Conservation (phyloP, 2,797 vertebrate species). For the Coregonus sp. region DNA sequence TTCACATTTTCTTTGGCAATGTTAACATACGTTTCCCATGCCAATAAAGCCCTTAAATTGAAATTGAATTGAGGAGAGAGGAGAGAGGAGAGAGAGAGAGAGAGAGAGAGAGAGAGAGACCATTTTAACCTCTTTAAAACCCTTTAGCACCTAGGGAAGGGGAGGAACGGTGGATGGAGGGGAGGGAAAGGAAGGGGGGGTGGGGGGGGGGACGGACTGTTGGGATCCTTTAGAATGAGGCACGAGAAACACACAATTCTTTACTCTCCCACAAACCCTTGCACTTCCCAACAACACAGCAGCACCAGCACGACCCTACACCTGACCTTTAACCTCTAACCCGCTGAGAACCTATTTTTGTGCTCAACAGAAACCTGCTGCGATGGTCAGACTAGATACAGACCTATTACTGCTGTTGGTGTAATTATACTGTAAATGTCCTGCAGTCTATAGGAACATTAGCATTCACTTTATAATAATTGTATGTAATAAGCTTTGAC, state of each 20-base stretch:
- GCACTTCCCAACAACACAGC: conserved; percentile 1
- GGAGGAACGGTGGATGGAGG: not conserved
- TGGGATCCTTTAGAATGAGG: conserved; percentile 95
- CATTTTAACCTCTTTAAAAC: conserved; percentile 75
- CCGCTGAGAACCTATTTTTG: too few relatives aligned
- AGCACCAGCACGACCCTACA: not conserved
- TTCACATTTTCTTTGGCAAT: too few relatives aligned
- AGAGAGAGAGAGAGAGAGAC: conserved; percentile 51
- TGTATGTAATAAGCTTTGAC: not conserved
- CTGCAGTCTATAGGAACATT: too few relatives aligned
- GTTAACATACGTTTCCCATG: too few relatives aligned
- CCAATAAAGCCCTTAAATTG: too few relatives aligned
- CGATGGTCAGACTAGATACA: not conserved
- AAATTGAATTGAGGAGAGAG: not conserved
- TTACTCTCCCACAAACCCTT: conserved; percentile 69
- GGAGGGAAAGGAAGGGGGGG: not conserved
- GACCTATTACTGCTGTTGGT: not conserved
- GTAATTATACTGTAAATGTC: too few relatives aligned
- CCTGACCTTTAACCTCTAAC: not conserved
- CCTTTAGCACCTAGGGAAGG: conserved; percentile 80
- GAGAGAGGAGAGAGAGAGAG: conserved; percentile 8
- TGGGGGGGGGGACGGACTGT: conserved; percentile 79
- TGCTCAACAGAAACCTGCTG: too few relatives aligned
- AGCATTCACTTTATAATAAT: too few relatives aligned
- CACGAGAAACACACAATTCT: conserved; percentile 91